A percentile compares a stretch with the other conserved stretches of the same genome.
Evolutionary conservation across 2,113 vertebrate species (phyloP).

Genomic region (Indicator maculatus): DNA sequence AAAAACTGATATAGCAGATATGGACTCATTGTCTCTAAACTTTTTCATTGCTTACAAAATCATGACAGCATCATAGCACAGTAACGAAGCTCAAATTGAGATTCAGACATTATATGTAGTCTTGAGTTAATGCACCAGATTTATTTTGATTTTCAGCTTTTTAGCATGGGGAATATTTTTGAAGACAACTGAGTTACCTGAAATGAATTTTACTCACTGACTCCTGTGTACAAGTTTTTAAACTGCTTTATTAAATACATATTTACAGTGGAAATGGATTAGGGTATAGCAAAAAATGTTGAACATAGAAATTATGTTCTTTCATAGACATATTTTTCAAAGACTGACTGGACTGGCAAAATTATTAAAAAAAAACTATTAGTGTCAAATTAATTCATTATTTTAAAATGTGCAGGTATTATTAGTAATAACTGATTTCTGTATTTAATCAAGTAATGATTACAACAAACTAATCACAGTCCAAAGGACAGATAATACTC

Average conservation of each 20-base stretch:
- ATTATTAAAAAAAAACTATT: background rate
- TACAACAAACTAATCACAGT: background rate
- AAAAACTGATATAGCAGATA: background rate
- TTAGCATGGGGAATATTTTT: background rate
- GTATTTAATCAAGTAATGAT: background rate
- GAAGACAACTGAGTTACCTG: background rate
- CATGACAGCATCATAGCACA: background rate
- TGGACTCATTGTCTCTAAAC: background rate
- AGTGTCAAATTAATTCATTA: background rate
- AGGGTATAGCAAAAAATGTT: background rate
- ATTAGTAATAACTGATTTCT: background rate
- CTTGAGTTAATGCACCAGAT: background rate
- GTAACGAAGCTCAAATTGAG: background rate
- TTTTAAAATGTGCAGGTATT: background rate
- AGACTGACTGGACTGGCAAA: background rate
- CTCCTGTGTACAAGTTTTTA: accelerated
- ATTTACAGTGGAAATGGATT: background rate
- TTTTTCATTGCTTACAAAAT: background rate
- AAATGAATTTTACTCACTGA: background rate
- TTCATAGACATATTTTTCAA: background rate
- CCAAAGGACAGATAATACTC: background rate
- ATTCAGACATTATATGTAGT: background rate
- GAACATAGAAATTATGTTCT: background rate
- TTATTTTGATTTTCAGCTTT: background rate
- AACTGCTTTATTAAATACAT: background rate